These are phyloP conservation scores for Drosophila robusta DNA, from an alignment of 2,888 invertebrate species.

Conservation along the genomic window DNA sequence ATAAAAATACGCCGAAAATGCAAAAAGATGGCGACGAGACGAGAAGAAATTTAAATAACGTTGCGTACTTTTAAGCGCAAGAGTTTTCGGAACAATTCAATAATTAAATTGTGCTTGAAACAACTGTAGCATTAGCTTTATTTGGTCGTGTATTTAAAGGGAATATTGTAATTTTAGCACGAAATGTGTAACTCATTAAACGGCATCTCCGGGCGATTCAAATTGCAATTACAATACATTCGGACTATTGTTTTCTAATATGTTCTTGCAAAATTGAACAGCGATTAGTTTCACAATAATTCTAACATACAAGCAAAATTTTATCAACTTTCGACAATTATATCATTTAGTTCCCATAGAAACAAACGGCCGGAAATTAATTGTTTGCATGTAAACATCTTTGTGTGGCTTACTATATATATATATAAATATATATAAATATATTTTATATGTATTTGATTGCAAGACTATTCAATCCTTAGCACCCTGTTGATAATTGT, in stretches of 20 bases:
- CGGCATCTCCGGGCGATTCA: no score
- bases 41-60: slow-evolving; percentile 1
- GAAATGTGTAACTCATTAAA: no score
- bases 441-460: no score
- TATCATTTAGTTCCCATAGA: no score
- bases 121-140: slow-evolving; percentile 20
- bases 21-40: slow-evolving; percentile 9
- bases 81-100: slow-evolving; percentile 2
- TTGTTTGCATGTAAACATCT: neutral
- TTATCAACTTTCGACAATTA: no score
- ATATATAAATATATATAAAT: neutral
- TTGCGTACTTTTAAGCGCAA: slow-evolving; percentile 25
- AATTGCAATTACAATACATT: no score
- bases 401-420: no score
- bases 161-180: no score
- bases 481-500: neutral
- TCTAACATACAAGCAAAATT: no score
- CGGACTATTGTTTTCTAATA: no score
- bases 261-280: no score
- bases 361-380: neutral
- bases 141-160: slow-evolving; percentile 1
- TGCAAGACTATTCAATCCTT: neutral
- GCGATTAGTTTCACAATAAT: no score
- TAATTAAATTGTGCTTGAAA: slow-evolving; percentile 28
- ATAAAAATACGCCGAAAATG: slow-evolving; percentile 41